These are phyloP conservation scores for Pyrocoelia pectoralis DNA, from an alignment of 2,888 invertebrate species.

Conservation along the genomic window DNA sequence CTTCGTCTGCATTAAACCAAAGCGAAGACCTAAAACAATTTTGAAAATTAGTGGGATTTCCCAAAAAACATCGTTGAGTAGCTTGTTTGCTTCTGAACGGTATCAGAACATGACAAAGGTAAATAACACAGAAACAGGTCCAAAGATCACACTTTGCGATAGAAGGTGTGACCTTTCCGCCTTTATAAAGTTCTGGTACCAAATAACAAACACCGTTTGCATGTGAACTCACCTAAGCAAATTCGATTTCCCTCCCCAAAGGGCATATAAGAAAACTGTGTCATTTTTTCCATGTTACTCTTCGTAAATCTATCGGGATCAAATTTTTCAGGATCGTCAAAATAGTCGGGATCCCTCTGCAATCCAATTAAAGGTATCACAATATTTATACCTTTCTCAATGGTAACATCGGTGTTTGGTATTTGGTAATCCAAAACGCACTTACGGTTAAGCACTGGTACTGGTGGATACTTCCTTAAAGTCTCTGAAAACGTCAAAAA, in stretches of 20 bases:
- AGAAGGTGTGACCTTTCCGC: no score
- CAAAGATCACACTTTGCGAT: no score
- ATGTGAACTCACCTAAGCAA: conserved; percentile 20
- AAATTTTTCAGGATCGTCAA: conserved; percentile 27
- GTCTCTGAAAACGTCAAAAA: conserved; percentile 23
- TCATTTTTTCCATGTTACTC: conserved; percentile 63
- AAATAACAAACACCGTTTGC: no score
- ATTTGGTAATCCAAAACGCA: conserved; percentile 19
- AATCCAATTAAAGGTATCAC: conserved; percentile 23
- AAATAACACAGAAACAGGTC: no score
- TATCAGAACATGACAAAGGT: no score
- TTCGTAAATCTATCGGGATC: conserved; percentile 59
- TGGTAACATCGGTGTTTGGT: conserved; percentile 15
- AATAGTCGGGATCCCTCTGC: conserved; percentile 24
- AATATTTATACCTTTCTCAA: conserved; percentile 16
- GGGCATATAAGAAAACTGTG: conserved; percentile 64
- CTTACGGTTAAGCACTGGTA: conserved; percentile 21
- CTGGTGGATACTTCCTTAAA: conserved; percentile 31
- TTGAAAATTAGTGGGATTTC: no score
- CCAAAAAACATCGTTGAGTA: no score
- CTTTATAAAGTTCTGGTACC: no score
- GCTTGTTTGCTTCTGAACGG: no score
- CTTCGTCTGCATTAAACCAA: neutral
- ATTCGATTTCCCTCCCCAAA: conserved; percentile 65
- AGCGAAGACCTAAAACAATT: neutral